phyloP scores from a whole-genome alignment of 2,113 vertebrate genomes.

The Thinocorus orbignyianus region DNA sequence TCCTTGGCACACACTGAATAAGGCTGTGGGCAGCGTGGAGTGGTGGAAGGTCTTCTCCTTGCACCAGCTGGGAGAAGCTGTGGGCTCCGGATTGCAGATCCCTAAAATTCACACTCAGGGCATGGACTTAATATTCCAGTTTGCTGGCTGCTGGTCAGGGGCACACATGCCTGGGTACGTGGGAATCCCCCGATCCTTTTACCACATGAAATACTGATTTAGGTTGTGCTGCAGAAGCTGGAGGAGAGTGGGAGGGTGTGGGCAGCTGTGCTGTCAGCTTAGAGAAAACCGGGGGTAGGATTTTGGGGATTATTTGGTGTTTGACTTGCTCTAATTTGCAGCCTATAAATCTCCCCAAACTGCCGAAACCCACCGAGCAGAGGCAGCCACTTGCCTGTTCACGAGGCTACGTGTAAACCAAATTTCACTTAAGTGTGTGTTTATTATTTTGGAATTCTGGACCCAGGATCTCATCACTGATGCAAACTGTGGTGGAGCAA shows the following conservation, averaged over 20 bases:
- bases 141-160: neutral
- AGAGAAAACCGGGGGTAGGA: neutral
- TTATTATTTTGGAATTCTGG: neutral
- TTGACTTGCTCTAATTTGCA: neutral
- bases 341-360: neutral
- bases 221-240: neutral
- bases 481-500: neutral
- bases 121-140: accelerated
- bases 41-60: neutral
- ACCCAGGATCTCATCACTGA: neutral
- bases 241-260: neutral
- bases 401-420: neutral
- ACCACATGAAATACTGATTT: accelerated
- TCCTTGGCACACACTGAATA: accelerated
- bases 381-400: neutral
- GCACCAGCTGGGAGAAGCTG: neutral
- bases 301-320: neutral
- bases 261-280: neutral
- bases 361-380: neutral
- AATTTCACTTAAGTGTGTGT: neutral
- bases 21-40: neutral
- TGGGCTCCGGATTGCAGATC: neutral
- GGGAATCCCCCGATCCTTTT: neutral
- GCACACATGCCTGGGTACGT: accelerated
- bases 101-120: neutral